Evolutionary conservation across 1,140 invertebrate species (phyloP).

Genomic region (Megalonaias nervosa): DNA sequence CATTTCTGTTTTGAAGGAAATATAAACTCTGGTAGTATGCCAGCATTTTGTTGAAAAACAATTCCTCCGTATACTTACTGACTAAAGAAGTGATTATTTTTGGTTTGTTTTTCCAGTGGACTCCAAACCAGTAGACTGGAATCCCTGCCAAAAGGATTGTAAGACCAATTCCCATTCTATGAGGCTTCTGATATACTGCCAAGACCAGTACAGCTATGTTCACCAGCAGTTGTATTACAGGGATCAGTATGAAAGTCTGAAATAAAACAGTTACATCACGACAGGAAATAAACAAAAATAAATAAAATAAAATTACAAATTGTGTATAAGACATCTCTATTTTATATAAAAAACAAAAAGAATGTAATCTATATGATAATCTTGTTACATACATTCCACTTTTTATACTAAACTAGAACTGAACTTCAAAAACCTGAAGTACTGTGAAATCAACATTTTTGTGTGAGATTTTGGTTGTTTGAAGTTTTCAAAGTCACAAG

Average conservation of each 20-base stretch:
- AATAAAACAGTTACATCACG: slow-evolving; percentile 1
- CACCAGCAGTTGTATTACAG: slow-evolving; percentile 24
- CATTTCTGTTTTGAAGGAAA: no score
- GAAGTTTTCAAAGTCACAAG: no score
- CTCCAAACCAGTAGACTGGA: slow-evolving; percentile 24
- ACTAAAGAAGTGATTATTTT: slow-evolving; percentile 1
- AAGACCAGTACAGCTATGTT: slow-evolving; percentile 8
- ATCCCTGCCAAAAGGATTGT: slow-evolving; percentile 15
- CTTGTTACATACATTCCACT: no score
- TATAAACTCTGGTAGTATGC: no score
- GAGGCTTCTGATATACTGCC: slow-evolving; percentile 30
- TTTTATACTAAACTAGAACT: no score
- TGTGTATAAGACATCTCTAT: background rate
- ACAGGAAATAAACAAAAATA: background rate
- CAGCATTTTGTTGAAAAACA: no score
- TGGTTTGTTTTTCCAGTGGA: slow-evolving; percentile 25
- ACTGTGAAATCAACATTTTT: no score
- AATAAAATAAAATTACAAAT: background rate
- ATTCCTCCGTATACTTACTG: slow-evolving; percentile 8
- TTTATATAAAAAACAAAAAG: background rate
- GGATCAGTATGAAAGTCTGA: slow-evolving; percentile 19
- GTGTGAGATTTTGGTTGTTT: no score
- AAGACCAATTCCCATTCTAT: slow-evolving; percentile 17
- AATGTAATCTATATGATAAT: no score
- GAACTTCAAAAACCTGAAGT: no score